Percentiles rank a stretch among this genome's conserved stretches.
phyloP scores from a whole-genome alignment of 2,888 invertebrate genomes.

The Polyommatus iphigenia region DNA sequence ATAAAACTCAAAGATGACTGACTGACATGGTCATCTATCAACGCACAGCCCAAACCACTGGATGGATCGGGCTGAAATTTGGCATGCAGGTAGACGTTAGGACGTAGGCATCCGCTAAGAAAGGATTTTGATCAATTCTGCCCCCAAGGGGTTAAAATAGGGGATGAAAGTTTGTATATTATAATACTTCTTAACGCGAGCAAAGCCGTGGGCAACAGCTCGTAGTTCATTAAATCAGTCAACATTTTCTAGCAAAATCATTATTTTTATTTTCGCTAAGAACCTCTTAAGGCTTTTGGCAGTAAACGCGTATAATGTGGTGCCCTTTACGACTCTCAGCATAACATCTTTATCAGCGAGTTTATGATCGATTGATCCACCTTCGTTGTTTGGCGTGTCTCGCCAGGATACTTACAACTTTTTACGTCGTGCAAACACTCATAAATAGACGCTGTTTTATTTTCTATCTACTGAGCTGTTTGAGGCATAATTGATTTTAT shows the following conservation, averaged over 20 bases:
- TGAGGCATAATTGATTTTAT: neutral
- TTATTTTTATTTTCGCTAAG: neutral
- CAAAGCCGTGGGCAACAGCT: too few species aligned
- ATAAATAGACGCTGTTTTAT: neutral
- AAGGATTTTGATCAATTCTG: too few species aligned
- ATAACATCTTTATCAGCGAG: neutral
- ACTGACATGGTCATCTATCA: too few species aligned
- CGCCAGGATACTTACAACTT: conserved; percentile 11
- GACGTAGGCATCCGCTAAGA: too few species aligned
- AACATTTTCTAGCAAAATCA: neutral
- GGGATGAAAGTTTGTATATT: too few species aligned
- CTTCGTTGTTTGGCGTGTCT: neutral
- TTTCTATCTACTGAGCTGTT: neutral
- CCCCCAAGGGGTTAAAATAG: too few species aligned
- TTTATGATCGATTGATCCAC: conserved; percentile 23
- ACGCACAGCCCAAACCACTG: too few species aligned
- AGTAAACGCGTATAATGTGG: conserved; percentile 6
- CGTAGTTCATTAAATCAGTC: too few species aligned
- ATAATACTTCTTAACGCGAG: too few species aligned
- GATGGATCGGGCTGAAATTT: too few species aligned
- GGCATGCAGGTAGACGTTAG: too few species aligned
- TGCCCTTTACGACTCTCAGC: conserved; percentile 1
- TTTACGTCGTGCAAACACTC: neutral
- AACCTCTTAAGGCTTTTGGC: neutral
- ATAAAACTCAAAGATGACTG: too few species aligned